Base-by-base conservation (phyloP, 2,797 vertebrate genomes). In the Rhinogobio ventralis region DNA sequence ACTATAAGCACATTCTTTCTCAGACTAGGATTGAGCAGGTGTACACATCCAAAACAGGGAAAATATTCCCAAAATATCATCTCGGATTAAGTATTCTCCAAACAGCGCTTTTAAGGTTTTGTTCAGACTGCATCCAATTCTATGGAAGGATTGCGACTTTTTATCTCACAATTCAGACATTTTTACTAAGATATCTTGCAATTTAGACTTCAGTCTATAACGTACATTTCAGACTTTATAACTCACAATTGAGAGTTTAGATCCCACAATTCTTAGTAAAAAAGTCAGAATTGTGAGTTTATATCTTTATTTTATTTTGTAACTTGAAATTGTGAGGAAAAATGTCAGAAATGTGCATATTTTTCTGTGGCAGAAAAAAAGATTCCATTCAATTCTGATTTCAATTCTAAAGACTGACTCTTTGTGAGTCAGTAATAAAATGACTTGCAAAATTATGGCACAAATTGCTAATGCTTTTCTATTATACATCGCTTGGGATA, bases 1-100 rank as follows among this genome's bases (percentile, higher is more conserved):
- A n/a, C 68, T 67, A 76, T 86, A 53, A 46, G 14, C 76, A 30
- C 2, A 14, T 1, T 76, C 23, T 60, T 76, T 60, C 46, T 57
- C 30, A 8, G 17, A 57, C 36, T 17, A n/a, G 33, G n/a, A 55
- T 69, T 1, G 33, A 45, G 49, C 67, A 64, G 62, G 62, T 64
- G 62, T 30, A 17, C 62, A 17, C 7, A 30, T 30, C 5, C 25
- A 30, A 30, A 64, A 36, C 53, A 19, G 42, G 15, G 11, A 45
- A 79, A n/a, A 51, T 49, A 67, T 36, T 49, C 20, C 13, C 7
- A 36, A 49, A 46, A 79, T 49, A 19, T 46, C 5, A 77, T 55
- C 28, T 33, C 3, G 10, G 49, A n/a, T 75, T 75, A 2, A 66
- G 19, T 20, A n/a, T 69, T n/a, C 36, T n/a, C 33, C 19, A 28